phyloP scores from a whole-genome alignment of 2,113 vertebrate genomes.

The Ptilorrhoa leucosticta region DNA sequence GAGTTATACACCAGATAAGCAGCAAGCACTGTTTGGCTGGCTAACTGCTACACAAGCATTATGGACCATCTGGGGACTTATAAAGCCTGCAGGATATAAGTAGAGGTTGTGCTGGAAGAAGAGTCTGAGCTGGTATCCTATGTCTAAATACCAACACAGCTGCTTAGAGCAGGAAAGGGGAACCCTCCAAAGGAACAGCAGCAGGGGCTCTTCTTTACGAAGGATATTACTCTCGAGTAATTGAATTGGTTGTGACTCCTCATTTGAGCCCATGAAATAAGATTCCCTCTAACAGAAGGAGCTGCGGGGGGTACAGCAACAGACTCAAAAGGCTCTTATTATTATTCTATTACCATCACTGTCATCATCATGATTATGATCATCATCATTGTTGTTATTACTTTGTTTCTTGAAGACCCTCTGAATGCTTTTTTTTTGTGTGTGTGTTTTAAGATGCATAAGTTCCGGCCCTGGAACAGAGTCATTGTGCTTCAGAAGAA shows the following conservation, averaged over 20 bases:
- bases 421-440: not conserved
- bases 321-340: not conserved
- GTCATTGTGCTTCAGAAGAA: not conserved
- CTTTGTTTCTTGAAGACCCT: not conserved
- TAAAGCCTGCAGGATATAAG: slow-evolving; percentile 31
- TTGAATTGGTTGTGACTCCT: slow-evolving; percentile 33
- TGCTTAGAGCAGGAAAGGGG: slow-evolving; percentile 53
- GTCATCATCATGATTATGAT: not conserved
- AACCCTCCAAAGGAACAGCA: slow-evolving; percentile 11
- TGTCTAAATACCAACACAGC: slow-evolving; percentile 66
- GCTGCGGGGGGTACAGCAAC: not conserved
- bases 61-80: slow-evolving; percentile 63
- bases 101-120: slow-evolving; percentile 42
- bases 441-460: not conserved
- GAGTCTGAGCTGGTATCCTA: slow-evolving; percentile 56
- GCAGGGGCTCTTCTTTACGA: slow-evolving; percentile 13
- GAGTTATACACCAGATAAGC: slow-evolving; percentile 61
- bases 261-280: slow-evolving; percentile 35
- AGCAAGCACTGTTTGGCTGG: slow-evolving; percentile 48
- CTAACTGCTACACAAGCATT: not conserved
- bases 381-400: not conserved
- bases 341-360: not conserved
- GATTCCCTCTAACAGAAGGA: slow-evolving; percentile 11
- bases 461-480: not conserved
- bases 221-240: slow-evolving; percentile 40